These are phyloP conservation scores for Hemiscyllium ocellatum DNA, from an alignment of 2,113 vertebrate genomes.

Conservation along the genomic window DNA sequence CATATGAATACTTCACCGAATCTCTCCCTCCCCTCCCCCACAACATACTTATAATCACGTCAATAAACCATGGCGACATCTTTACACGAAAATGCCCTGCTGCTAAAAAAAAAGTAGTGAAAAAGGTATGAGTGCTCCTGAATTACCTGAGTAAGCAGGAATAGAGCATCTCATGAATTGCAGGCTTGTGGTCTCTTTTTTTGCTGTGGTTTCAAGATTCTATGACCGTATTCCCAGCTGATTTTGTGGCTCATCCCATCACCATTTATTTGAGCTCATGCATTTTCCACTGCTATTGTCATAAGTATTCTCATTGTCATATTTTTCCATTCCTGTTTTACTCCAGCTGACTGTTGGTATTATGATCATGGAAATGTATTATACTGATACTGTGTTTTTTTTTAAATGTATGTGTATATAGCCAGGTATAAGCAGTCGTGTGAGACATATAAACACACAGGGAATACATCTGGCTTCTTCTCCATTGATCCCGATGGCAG, in stretches of 20 bases:
- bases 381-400: not conserved
- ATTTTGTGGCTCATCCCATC: not conserved
- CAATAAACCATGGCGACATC: not conserved
- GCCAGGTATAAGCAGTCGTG: constrained; percentile 87
- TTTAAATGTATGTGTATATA: constrained; percentile 49
- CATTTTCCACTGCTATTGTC: not conserved
- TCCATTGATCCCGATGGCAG: constrained; percentile 89
- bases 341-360: not conserved
- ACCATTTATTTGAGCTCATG: not conserved
- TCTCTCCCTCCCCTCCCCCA: not conserved
- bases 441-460: constrained; percentile 81
- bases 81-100: not conserved
- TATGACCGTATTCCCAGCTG: not conserved
- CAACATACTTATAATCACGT: not conserved
- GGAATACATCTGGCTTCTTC: constrained; percentile 79
- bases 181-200: not conserved
- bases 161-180: not conserved
- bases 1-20: not conserved
- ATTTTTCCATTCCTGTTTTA: not conserved
- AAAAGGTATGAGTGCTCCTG: not conserved
- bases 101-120: not conserved
- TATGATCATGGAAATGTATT: not conserved
- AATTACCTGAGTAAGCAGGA: constrained; percentile 19
- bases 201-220: not conserved
- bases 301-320: not conserved